Evolutionary conservation across 2,113 vertebrate genomes (phyloP), one percentile per base, ranked within the genome.

Genomic region (Zeus faber): DNA sequence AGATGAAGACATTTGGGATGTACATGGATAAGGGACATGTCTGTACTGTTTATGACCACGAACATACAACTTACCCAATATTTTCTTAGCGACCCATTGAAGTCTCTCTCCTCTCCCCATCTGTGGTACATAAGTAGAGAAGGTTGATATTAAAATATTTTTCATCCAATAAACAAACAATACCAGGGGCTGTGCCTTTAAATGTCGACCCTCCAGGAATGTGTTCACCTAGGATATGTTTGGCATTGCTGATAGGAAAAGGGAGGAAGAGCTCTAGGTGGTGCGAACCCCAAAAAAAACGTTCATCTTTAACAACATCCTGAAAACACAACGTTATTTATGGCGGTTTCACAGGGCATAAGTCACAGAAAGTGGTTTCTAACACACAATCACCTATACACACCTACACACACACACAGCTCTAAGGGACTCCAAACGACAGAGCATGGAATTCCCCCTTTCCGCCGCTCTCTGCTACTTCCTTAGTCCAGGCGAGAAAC

Each of bases 21-120:
- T n/a, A n/a, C n/a, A n/a, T n/a, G n/a, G n/a, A n/a, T n/a, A n/a
- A n/a, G n/a, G n/a, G n/a, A n/a, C n/a, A n/a, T n/a, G 5, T 37
- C n/a, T 37, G 3, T 14, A 37, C 13, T 2, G 33, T 14, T 37
- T 37, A 13, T 37, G 5, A 13, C 27, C 3, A 31, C 37, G n/a
- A 44, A 49, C 54, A 48, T 5, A 55, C 29, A 40, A 58, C 93
- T 92, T 87, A 99, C 96, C 96, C 96, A 99, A 72, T 95, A 99
- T 71, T 94, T 98, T 58, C 71, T 85, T 6, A 57, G 86, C 71
- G 68, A 82, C 54, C 94, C 94, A 0, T 89, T 83, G 0, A 85
- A 85, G 54, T 85, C 80, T 14, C 62, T 86, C 63, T 95, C 93
- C 57, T 97, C 93, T 61, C 96, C 96, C 96, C 96, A 99, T 74